Conservation (phyloP, 2,888 invertebrate species). For the Cheilosia impressa region DNA sequence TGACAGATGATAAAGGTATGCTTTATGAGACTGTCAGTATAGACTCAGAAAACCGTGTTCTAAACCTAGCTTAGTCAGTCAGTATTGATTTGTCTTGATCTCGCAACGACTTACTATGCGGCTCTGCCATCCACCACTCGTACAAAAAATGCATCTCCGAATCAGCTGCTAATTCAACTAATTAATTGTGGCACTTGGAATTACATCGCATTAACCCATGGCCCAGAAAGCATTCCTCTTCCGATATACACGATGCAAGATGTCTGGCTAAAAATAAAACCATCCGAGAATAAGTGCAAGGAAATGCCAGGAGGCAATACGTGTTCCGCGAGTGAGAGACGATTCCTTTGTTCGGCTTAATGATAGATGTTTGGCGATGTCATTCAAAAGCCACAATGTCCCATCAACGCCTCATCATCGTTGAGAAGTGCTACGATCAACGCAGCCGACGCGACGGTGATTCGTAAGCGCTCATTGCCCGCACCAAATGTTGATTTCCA, state of each 20-base stretch:
- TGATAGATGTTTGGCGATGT: constrained; percentile 57
- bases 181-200: constrained; percentile 58
- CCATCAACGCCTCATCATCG: constrained; percentile 70
- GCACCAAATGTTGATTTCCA: constrained; percentile 45
- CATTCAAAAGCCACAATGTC: constrained; percentile 70
- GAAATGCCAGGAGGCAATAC: constrained; percentile 48
- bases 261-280: not conserved
- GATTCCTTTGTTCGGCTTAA: constrained; percentile 58
- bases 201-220: constrained; percentile 62
- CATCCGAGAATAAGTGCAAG: constrained; percentile 41
- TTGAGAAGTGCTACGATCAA: constrained; percentile 64
- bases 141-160: not conserved
- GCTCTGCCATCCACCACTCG: no score
- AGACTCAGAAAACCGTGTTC: no score
- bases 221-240: constrained; percentile 60
- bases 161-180: constrained; percentile 46
- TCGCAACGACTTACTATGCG: no score
- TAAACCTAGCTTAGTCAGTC: no score
- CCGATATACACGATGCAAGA: constrained; percentile 6
- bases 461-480: constrained; percentile 17
- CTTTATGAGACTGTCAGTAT: no score
- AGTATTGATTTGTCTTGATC: no score
- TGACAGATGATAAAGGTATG: no score
- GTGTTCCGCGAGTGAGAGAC: constrained; percentile 8
- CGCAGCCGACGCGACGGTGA: constrained; percentile 4